Conservation (phyloP, 1,140 invertebrate genomes). For the Drosophila eugracilis region DNA sequence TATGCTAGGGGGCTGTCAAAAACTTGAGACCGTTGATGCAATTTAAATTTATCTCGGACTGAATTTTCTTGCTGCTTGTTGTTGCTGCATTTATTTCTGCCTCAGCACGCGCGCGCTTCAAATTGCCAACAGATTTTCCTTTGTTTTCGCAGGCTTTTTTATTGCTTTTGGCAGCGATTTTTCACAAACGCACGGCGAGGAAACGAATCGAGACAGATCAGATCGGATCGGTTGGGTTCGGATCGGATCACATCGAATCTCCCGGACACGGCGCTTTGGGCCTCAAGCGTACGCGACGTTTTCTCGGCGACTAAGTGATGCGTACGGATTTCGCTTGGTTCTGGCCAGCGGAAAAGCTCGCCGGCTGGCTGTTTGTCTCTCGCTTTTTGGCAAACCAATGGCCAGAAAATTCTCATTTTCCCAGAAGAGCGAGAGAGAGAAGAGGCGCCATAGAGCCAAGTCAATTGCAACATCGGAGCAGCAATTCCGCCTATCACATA, state of each 20-base stretch:
- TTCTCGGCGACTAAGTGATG: slow-evolving; percentile 66
- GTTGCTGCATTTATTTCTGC: slow-evolving; percentile 62
- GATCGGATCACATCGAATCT: slow-evolving; percentile 60
- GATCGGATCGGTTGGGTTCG: slow-evolving; percentile 46
- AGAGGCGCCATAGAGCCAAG: slow-evolving; percentile 36
- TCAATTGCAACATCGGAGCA: slow-evolving; percentile 46
- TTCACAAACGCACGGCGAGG: slow-evolving; percentile 35
- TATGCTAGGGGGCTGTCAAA: slow-evolving; percentile 62
- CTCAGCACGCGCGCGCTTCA: slow-evolving; percentile 52
- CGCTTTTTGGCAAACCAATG: slow-evolving; percentile 39
- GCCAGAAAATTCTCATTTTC: slow-evolving; percentile 1
- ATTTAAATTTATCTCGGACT: slow-evolving; percentile 72
- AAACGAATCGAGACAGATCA: slow-evolving; percentile 42
- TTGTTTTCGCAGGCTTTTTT: slow-evolving; percentile 46
- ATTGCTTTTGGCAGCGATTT: slow-evolving; percentile 54
- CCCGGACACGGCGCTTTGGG: slow-evolving; percentile 45
- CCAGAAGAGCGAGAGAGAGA: slow-evolving; percentile 2
- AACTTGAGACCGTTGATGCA: slow-evolving; percentile 70
- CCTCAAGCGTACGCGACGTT: slow-evolving; percentile 69
- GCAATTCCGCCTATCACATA: slow-evolving; percentile 51
- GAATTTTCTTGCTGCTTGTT: slow-evolving; percentile 36
- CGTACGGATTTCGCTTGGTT: slow-evolving; percentile 27
- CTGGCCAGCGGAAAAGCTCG: slow-evolving; percentile 61
- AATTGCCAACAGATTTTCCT: slow-evolving; percentile 37
- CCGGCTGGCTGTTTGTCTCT: slow-evolving; percentile 23